Conservation (phyloP, 2,888 invertebrate genomes). For the Agelastica alni region DNA sequence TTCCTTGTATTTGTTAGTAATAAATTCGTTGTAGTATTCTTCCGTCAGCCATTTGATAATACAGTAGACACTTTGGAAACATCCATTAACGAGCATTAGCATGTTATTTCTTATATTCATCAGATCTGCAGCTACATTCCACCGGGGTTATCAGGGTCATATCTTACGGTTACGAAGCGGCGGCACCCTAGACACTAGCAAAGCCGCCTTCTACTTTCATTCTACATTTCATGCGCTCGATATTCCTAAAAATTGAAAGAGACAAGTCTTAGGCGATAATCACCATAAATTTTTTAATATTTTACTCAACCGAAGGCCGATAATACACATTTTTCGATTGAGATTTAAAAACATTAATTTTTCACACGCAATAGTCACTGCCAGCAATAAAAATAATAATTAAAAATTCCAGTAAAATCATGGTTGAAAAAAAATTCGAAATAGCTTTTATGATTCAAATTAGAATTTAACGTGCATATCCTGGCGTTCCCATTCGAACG, state of each 20-base stretch:
- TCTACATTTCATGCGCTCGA: too few relatives aligned
- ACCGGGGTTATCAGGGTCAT: constrained; percentile 46
- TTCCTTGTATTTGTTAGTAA: constrained; percentile 24
- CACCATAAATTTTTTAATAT: too few relatives aligned
- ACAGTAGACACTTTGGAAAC: constrained; percentile 39
- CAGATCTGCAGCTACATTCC: constrained; percentile 48
- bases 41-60: constrained; percentile 37
- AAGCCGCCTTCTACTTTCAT: constrained; percentile 28
- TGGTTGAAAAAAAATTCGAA: constrained; percentile 11
- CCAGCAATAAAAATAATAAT: background rate
- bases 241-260: too few relatives aligned
- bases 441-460: constrained; percentile 38
- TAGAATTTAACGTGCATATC: constrained; percentile 35
- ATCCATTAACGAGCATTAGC: constrained; percentile 47
- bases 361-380: constrained; percentile 1
- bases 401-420: constrained; percentile 17
- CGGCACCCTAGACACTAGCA: constrained; percentile 38
- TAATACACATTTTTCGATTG: too few relatives aligned
- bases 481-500: constrained; percentile 38
- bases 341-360: too few relatives aligned
- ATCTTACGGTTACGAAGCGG: constrained; percentile 43
- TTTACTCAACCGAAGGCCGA: too few relatives aligned
- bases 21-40: constrained; percentile 28
- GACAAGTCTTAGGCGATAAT: too few relatives aligned
- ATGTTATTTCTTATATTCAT: constrained; percentile 47